phyloP scores from a whole-genome alignment of 2,113 vertebrate genomes.

The Prolemur simus region DNA sequence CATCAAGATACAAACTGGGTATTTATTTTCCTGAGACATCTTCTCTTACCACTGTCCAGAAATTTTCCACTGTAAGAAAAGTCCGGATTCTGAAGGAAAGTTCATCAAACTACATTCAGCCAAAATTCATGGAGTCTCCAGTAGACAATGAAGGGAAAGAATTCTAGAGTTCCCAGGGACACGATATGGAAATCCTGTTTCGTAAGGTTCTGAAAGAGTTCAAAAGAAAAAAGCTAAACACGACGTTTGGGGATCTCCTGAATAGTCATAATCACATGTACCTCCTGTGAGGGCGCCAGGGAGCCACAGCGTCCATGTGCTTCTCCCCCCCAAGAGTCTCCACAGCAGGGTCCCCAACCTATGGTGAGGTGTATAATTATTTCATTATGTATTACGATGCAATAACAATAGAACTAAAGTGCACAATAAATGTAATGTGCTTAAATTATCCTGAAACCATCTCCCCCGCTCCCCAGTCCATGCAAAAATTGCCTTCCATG shows the following conservation, averaged over 20 bases:
- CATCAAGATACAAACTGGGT: not conserved
- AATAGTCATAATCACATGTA: not conserved
- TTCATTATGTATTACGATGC: too few species aligned
- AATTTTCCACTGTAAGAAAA: not conserved
- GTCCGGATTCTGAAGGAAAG: not conserved
- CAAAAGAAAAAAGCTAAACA: not conserved
- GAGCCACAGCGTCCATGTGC: not conserved
- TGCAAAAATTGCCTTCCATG: too few species aligned
- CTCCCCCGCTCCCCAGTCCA: too few species aligned
- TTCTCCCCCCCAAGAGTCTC: not conserved
- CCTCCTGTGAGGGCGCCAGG: not conserved
- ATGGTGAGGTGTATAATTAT: too few species aligned
- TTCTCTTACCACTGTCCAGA: not conserved
- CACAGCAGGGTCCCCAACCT: not conserved
- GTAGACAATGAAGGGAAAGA: not conserved
- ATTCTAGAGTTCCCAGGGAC: not conserved
- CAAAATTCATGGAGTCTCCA: not conserved
- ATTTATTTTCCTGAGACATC: not conserved
- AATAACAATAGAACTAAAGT: too few species aligned
- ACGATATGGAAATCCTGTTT: not conserved
- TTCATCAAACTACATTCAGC: not conserved
- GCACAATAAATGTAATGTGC: too few species aligned
- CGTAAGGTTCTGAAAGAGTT: not conserved
- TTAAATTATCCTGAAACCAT: too few species aligned
- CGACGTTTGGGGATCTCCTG: not conserved